Conservation (phyloP, 1,140 invertebrate genomes). For the Ceratosolen solmsi region DNA sequence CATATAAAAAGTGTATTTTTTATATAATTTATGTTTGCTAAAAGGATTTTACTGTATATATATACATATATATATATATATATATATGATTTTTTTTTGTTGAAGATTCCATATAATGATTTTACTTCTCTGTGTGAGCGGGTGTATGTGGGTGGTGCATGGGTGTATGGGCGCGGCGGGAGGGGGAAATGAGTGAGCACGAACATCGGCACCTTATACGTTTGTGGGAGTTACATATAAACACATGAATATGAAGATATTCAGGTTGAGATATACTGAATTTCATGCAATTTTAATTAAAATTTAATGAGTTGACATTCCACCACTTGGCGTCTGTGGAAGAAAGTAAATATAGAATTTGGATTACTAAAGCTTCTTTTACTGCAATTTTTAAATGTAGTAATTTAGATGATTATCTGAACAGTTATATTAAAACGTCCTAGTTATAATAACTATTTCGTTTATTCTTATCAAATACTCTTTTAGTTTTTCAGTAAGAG, state of each 20-base stretch:
- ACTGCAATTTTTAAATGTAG: background rate
- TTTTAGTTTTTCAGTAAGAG: background rate
- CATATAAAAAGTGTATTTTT: too few relatives aligned
- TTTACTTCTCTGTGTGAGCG: too few relatives aligned
- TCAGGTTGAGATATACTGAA: slow-evolving; percentile 1
- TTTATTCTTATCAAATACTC: background rate
- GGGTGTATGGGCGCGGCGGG: too few relatives aligned
- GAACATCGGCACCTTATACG: background rate
- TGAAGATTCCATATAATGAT: too few relatives aligned
- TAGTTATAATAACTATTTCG: background rate
- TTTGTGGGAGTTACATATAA: background rate
- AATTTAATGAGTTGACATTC: slow-evolving; percentile 32
- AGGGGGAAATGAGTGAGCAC: background rate
- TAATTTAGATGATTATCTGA: background rate
- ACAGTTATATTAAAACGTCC: background rate
- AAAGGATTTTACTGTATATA: too few relatives aligned
- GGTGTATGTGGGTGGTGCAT: too few relatives aligned
- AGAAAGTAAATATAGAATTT: slow-evolving; percentile 8
- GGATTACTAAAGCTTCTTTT: background rate
- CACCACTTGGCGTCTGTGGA: background rate
- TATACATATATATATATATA: too few relatives aligned
- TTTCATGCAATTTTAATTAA: slow-evolving; percentile 26
- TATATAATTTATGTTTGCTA: too few relatives aligned
- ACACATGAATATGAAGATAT: slow-evolving; percentile 7
- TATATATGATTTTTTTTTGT: too few relatives aligned